Conservation (phyloP, 2,113 vertebrate species). For the Lycaon pictus region DNA sequence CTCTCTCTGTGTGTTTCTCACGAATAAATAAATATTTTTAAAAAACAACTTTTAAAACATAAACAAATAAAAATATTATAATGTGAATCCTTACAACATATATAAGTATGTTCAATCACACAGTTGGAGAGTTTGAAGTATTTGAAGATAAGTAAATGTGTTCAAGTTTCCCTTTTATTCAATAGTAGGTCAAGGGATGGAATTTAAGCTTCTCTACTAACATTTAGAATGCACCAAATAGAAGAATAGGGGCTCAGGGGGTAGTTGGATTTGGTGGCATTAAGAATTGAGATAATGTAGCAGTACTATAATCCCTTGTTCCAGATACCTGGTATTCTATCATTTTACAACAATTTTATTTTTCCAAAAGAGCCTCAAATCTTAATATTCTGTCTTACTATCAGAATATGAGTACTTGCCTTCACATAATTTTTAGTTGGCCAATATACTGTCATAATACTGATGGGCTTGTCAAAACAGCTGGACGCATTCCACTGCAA, state of each 20-base stretch:
- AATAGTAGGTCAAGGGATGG: not conserved
- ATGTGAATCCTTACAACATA: not conserved
- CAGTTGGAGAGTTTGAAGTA: not conserved
- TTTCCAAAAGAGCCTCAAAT: slow-evolving; percentile 13
- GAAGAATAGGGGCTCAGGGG: not conserved
- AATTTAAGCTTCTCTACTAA: not conserved
- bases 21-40: not conserved
- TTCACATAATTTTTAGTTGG: slow-evolving; percentile 20
- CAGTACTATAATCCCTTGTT: not conserved
- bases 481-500: not conserved
- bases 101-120: slow-evolving; percentile 26
- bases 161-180: slow-evolving; percentile 33
- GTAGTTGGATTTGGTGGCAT: not conserved
- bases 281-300: not conserved
- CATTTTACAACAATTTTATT: slow-evolving; percentile 40
- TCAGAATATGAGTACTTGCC: slow-evolving; percentile 30
- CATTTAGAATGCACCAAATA: not conserved
- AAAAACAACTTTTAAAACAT: not conserved
- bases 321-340: not conserved
- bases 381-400: slow-evolving; percentile 27
- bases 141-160: not conserved
- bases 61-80: not conserved
- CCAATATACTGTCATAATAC: slow-evolving; percentile 28
- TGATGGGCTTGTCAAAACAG: not conserved
- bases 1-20: too few relatives aligned